Conservation (phyloP, 2,113 vertebrate genomes). For the Orthonyx spaldingii region DNA sequence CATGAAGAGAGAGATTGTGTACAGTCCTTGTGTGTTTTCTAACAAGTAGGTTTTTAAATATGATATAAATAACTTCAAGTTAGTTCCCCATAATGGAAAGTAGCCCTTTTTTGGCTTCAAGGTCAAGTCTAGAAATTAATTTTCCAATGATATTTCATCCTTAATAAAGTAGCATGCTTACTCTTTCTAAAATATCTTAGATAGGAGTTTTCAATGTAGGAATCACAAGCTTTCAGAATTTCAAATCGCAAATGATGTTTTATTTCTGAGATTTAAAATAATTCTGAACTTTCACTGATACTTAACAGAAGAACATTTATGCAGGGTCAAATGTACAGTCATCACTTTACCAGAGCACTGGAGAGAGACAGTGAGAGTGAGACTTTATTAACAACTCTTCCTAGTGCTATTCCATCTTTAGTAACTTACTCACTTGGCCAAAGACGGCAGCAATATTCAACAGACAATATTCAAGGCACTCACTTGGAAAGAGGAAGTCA, state of each 20-base stretch:
- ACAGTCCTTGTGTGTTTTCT: not conserved
- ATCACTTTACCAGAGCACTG: not conserved
- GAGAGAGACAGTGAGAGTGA: not conserved
- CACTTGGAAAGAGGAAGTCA: not conserved
- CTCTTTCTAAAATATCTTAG: not conserved
- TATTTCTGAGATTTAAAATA: not conserved
- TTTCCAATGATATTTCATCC: not conserved
- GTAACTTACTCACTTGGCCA: not conserved
- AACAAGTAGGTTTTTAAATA: not conserved
- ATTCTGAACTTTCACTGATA: not conserved
- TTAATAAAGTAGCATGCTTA: not conserved
- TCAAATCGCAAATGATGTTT: not conserved
- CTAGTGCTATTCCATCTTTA: not conserved
- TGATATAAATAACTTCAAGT: not conserved
- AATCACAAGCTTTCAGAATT: not conserved
- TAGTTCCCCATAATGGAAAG: not conserved
- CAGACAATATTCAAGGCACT: not conserved
- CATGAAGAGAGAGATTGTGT: not conserved
- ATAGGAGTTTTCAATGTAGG: not conserved
- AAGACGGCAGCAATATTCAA: not conserved
- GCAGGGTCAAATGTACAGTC: not conserved
- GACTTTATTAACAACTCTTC: not conserved
- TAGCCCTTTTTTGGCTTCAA: not conserved
- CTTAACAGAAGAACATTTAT: not conserved
- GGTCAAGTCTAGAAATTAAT: not conserved